Percentiles rank a stretch among this genome's conserved stretches.
Evolutionary conservation across 2,113 vertebrate genomes (phyloP).

Genomic region (Actenoides lindsayi): DNA sequence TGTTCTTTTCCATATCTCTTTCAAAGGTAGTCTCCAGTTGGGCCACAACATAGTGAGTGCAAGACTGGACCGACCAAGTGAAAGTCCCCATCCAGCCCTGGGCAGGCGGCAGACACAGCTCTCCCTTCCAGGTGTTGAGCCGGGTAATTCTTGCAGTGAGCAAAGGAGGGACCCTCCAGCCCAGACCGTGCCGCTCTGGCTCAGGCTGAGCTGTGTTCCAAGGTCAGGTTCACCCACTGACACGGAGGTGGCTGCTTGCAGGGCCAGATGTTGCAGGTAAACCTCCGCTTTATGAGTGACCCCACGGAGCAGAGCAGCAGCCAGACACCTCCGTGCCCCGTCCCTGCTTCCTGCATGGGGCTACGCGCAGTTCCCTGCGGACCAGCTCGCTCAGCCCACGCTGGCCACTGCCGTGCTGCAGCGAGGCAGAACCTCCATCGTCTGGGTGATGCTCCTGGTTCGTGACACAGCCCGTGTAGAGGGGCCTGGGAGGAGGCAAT

Average conservation of each 20-base stretch:
- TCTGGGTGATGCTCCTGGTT: not conserved
- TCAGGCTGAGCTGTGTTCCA: not conserved
- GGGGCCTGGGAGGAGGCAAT: not conserved
- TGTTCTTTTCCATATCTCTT: not conserved
- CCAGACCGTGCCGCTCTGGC: not conserved
- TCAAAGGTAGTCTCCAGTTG: not conserved
- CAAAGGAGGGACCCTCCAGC: not conserved
- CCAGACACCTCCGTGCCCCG: not conserved
- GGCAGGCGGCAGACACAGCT: not conserved
- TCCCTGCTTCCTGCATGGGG: not conserved
- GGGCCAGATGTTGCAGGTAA: fast-evolving
- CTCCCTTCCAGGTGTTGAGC: not conserved
- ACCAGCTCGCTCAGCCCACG: not conserved
- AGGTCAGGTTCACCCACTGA: not conserved
- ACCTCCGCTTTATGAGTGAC: not conserved
- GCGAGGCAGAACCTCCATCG: fast-evolving
- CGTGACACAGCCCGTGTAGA: fast-evolving
- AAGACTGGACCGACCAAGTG: not conserved
- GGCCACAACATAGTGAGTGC: fast-evolving
- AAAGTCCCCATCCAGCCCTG: not conserved
- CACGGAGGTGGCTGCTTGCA: not conserved
- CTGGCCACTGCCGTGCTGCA: fast-evolving
- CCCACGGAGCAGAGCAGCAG: not conserved
- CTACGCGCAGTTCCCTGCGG: not conserved
- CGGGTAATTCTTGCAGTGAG: not conserved